Conservation (phyloP, 2,113 vertebrate genomes). For the Orcinus orca region DNA sequence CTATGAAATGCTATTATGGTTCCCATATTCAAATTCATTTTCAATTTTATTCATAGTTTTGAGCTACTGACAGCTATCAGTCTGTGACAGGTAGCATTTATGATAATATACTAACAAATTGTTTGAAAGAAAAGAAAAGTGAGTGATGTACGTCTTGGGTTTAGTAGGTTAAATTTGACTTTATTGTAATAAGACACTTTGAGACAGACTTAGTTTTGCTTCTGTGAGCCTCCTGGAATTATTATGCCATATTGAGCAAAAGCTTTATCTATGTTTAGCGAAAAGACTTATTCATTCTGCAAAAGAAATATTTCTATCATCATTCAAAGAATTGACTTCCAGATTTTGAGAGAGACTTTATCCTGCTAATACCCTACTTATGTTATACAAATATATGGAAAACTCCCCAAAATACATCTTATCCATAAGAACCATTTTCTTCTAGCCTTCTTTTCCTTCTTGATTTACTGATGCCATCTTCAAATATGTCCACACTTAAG, state of each 20-base stretch:
- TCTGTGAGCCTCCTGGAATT: conserved; percentile 40
- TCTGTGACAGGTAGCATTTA: conserved; percentile 73
- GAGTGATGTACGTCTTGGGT: conserved; percentile 69
- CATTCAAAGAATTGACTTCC: conserved; percentile 45
- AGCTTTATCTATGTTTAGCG: conserved; percentile 56
- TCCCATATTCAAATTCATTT: conserved; percentile 59
- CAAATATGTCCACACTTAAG: not conserved
- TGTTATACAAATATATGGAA: not conserved
- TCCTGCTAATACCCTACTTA: conserved; percentile 33
- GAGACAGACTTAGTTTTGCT: conserved; percentile 57
- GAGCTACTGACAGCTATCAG: conserved; percentile 72
- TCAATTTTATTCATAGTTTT: conserved; percentile 68
- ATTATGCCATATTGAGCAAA: conserved; percentile 57
- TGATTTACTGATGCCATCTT: not conserved
- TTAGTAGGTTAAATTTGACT: conserved; percentile 77
- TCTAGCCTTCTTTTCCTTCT: not conserved
- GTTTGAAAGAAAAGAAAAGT: conserved; percentile 69
- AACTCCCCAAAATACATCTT: not conserved
- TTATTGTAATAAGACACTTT: conserved; percentile 70
- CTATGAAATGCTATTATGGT: conserved; percentile 44
- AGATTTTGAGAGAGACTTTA: conserved; percentile 36
- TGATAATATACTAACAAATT: conserved; percentile 70
- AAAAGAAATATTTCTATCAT: conserved; percentile 52
- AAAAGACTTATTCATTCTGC: conserved; percentile 60
- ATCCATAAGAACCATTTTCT: not conserved